These are phyloP conservation scores for Galerucella calmariensis DNA, from an alignment of 2,888 invertebrate genomes.

Conservation along the genomic window DNA sequence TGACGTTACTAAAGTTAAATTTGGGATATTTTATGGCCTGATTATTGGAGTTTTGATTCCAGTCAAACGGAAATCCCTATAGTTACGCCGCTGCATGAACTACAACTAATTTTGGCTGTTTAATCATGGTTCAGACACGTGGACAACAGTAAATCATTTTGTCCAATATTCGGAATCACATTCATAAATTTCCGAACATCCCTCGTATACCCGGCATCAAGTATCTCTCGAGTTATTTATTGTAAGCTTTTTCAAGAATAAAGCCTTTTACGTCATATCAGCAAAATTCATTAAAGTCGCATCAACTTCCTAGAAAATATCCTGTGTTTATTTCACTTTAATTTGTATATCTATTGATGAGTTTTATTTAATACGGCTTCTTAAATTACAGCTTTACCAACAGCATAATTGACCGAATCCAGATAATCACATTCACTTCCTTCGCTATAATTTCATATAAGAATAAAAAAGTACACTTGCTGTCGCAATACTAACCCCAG, in stretches of 20 bases:
- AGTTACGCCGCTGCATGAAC: no score
- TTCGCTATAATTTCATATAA: neutral
- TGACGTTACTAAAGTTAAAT: no score
- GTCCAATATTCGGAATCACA: neutral
- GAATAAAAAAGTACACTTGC: no score
- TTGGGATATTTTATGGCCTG: no score
- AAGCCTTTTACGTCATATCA: neutral
- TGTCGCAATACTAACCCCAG: no score
- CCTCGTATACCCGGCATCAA: neutral
- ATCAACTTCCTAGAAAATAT: constrained; percentile 15
- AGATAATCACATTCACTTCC: neutral
- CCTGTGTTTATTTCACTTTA: constrained; percentile 18
- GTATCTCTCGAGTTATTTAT: neutral
- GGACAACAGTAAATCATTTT: neutral
- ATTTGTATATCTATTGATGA: constrained; percentile 18
- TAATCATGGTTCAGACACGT: neutral
- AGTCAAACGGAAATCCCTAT: no score
- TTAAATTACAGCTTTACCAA: constrained; percentile 15
- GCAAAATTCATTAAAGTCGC: neutral
- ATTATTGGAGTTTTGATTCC: no score
- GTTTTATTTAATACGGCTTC: constrained; percentile 26
- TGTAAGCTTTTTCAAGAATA: constrained; percentile 3
- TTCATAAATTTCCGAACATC: neutral
- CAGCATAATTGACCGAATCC: neutral
- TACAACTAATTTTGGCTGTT: no score